A percentile compares a stretch with the other conserved stretches of the same genome.
Evolutionary conservation across 2,797 vertebrate genomes (phyloP).

Genomic region (Mormyrops attenuatus): DNA sequence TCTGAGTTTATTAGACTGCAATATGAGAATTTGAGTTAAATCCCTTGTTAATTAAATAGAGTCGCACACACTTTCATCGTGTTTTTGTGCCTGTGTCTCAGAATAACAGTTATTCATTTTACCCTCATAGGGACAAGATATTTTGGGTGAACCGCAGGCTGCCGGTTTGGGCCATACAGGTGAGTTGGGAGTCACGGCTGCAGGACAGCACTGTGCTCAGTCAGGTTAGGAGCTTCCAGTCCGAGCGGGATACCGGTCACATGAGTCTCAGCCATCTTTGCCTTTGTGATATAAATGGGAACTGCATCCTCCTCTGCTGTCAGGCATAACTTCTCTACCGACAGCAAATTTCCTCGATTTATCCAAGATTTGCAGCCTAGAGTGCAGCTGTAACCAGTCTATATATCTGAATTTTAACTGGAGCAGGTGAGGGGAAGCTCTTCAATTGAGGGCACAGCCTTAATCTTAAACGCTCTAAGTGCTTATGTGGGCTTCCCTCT

Average conservation of each 20-base stretch:
- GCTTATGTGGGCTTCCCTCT: background rate
- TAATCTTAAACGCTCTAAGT: background rate
- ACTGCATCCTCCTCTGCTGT: background rate
- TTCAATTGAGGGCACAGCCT: background rate
- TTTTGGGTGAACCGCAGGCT: conserved; percentile 89
- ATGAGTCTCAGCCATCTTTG: background rate
- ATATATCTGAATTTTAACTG: background rate
- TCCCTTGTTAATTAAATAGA: background rate
- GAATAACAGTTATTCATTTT: background rate
- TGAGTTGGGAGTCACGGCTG: conserved; percentile 46
- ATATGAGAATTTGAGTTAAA: background rate
- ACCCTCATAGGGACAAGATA: conserved; percentile 74
- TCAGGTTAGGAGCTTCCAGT: background rate
- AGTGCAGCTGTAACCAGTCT: background rate
- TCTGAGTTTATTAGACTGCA: background rate
- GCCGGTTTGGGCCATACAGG: conserved; percentile 88
- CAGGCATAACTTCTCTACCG: background rate
- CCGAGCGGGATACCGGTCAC: background rate
- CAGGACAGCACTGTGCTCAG: background rate
- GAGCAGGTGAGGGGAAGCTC: background rate
- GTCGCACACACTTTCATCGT: background rate
- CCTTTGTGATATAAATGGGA: background rate
- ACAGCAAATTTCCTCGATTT: background rate
- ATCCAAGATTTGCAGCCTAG: background rate
- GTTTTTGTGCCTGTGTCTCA: background rate